Base-by-base conservation (phyloP, 2,113 vertebrate species). In the Sphaerodactylus townsendi region DNA sequence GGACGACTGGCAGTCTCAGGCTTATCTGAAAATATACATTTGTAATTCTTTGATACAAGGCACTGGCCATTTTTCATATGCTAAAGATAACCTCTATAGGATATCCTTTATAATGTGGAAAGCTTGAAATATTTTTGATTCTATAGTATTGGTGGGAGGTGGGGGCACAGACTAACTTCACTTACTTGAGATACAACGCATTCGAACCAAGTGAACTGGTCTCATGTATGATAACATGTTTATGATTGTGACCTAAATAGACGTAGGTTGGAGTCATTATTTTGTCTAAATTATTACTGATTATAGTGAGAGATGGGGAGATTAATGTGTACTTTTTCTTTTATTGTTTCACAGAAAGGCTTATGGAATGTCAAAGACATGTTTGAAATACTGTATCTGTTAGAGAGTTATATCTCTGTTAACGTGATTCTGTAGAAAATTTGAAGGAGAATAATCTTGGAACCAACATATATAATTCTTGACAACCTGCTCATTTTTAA, bases 391-490 rank as follows among this genome's bases (percentile, higher is more conserved):
- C 44, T 50, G 10, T 21, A 68, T 46, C 86, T 6, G 0, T 37
- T 70, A 88, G 68, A 76, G 86, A 85, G 90, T 1, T 2, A 39
- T 48, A 88, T 75, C 35, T 53, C 15, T 81, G 66, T 72, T 87
- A 33, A n/a, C 23, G 74, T 23, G 2, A 48, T 50, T 77, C 44
- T 72, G 65, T 70, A 28, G 9, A 84, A 71, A 28, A 23, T 72
- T 78, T 62, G n/a, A 71, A 84, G 10, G 13, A 62, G 62, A 82
- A 62, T 5, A 2, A 25, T 70, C 10, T 23, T 59, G 41, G 28
- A 62, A n/a, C 53, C 48, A n/a, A 44, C 46, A 19, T 33, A n/a
- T 56, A 41, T 56, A 25, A 56, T 46, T 44, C 39, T 64, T 14
- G 23, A 79, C 62, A 62, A 15, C 66, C 14, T 83, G 66, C 79